Percentiles rank a stretch among this genome's conserved stretches.
phyloP scores from a whole-genome alignment of 1,140 invertebrate genomes.

The Meloidogyne floridensis region DNA sequence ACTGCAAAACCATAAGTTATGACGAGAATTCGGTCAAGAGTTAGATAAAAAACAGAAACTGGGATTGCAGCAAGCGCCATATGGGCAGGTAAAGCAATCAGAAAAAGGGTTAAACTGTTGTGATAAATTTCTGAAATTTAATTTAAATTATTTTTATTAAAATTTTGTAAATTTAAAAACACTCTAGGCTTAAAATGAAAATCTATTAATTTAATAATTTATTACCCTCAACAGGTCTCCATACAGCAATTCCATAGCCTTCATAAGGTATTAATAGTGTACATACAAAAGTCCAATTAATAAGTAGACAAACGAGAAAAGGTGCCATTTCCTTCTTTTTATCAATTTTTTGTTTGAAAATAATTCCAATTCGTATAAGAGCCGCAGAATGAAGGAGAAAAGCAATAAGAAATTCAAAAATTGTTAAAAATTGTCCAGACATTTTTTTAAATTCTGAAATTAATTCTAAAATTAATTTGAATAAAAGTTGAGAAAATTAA shows the following conservation, averaged over 20 bases:
- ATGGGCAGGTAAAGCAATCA: conserved; percentile 23
- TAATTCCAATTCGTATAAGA: conserved; percentile 13
- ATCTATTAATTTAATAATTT: too few relatives aligned
- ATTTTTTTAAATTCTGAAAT: background rate
- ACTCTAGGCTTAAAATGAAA: too few relatives aligned
- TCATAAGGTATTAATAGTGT: conserved; percentile 29
- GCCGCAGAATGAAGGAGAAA: conserved; percentile 21
- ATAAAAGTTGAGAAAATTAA: background rate
- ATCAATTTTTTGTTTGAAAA: conserved; percentile 12
- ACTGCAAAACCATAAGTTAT: conserved; percentile 13
- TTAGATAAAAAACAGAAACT: conserved; percentile 28
- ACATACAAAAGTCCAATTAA: conserved; percentile 28
- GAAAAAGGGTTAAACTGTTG: conserved; percentile 9
- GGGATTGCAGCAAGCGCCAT: conserved; percentile 22
- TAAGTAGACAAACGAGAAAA: conserved; percentile 20
- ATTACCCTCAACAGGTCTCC: conserved; percentile 15
- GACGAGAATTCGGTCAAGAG: conserved; percentile 23
- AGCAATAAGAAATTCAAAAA: conserved; percentile 21
- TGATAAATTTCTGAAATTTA: conserved; percentile 13
- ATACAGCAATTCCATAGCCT: conserved; percentile 22
- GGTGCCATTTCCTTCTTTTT: conserved; percentile 16
- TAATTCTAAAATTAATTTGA: conserved; percentile 6
- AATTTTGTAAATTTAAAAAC: too few relatives aligned
- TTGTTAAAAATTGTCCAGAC: conserved; percentile 25
- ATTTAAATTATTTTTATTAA: background rate